phyloP scores from a whole-genome alignment of 2,797 vertebrate genomes.

The Anabacerthia variegaticeps region DNA sequence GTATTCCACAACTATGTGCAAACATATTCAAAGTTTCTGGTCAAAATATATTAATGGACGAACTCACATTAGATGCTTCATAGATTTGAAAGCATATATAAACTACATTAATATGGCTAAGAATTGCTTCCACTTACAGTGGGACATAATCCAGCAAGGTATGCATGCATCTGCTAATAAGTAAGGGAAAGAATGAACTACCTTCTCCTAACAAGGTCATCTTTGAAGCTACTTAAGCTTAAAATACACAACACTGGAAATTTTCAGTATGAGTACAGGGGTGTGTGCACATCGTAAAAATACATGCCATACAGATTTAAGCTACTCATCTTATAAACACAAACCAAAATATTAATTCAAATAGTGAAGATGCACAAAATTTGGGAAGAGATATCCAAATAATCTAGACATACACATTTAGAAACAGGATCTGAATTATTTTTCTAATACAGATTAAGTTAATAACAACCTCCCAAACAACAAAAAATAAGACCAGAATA shows the following conservation, averaged over 20 bases:
- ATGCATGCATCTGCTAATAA: background rate
- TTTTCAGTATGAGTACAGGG: background rate
- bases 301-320: background rate
- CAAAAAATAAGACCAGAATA: background rate
- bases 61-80: background rate
- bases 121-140: background rate
- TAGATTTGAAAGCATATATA: background rate
- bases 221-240: background rate
- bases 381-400: background rate
- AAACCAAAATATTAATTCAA: background rate
- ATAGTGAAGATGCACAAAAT: background rate
- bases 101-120: background rate
- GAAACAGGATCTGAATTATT: background rate
- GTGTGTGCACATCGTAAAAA: background rate
- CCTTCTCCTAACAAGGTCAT: background rate
- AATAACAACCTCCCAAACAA: background rate
- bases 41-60: background rate
- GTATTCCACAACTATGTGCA: background rate
- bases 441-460: background rate
- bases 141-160: background rate
- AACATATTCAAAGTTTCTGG: background rate
- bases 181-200: background rate
- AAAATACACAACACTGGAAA: background rate
- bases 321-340: background rate
- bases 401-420: background rate